Percentiles rank a stretch among this genome's conserved stretches.
These are phyloP conservation scores for Nannobrachium achirus DNA, from an alignment of 2,113 vertebrate genomes.

Conservation along the genomic window DNA sequence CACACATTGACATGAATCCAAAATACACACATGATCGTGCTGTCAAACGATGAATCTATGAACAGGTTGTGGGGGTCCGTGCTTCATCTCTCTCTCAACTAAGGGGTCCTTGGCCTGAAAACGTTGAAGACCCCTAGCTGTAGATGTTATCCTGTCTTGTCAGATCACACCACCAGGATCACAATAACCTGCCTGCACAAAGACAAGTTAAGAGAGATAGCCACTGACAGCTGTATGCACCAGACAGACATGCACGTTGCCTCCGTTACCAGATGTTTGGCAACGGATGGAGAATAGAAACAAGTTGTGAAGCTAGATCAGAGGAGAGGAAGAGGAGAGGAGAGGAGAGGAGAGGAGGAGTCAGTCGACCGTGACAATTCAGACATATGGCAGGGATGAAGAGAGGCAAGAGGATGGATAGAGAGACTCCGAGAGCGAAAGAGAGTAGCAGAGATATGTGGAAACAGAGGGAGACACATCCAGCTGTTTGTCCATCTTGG, in stretches of 20 bases:
- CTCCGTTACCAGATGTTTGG: not conserved
- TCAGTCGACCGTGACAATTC: slow-evolving; percentile 60
- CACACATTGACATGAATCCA: too few species aligned
- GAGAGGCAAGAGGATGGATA: slow-evolving; percentile 13
- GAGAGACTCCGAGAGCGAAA: slow-evolving; percentile 19
- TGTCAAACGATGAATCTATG: too few species aligned
- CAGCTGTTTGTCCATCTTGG: slow-evolving; percentile 79
- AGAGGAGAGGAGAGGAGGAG: slow-evolving; percentile 11
- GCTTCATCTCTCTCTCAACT: too few species aligned
- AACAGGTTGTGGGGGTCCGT: too few species aligned
- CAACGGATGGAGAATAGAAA: slow-evolving; percentile 3
- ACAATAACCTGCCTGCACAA: not conserved
- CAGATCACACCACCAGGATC: too few species aligned
- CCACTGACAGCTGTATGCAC: not conserved
- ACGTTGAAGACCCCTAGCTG: too few species aligned
- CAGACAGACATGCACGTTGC: not conserved
- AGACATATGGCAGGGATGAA: slow-evolving; percentile 57
- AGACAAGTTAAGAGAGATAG: not conserved
- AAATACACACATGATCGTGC: too few species aligned
- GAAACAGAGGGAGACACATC: slow-evolving; percentile 63
- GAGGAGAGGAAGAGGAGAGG: not conserved
- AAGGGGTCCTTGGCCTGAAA: too few species aligned
- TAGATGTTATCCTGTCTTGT: too few species aligned
- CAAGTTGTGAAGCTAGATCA: not conserved
- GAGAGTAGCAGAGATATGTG: slow-evolving; percentile 49